Evolutionary conservation across 2,113 vertebrate genomes (phyloP).

Genomic region (Mirounga angustirostris): DNA sequence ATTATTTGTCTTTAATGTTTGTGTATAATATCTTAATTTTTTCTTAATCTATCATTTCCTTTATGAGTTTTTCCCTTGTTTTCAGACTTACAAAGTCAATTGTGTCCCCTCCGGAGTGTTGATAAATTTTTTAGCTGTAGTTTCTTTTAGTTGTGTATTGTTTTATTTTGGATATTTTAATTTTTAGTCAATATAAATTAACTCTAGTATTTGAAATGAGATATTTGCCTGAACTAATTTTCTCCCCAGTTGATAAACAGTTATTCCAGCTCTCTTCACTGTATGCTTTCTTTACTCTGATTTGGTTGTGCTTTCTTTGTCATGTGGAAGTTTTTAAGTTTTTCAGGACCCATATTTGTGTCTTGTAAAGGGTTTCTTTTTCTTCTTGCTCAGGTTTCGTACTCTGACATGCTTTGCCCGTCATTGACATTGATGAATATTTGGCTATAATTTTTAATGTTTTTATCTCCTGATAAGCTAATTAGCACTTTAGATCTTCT

Average conservation of each 20-base stretch:
- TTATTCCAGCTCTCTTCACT: background rate
- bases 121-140: background rate
- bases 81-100: background rate
- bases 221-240: background rate
- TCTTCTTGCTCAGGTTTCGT: background rate
- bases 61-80: background rate
- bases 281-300: background rate
- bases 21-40: background rate
- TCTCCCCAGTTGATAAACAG: background rate
- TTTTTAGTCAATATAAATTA: background rate
- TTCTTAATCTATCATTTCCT: background rate
- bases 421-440: background rate
- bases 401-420: background rate
- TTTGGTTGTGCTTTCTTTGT: background rate
- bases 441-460: background rate
- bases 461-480: background rate
- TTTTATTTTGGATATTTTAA: background rate
- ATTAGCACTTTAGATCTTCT: background rate
- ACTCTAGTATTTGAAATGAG: background rate
- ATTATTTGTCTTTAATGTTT: background rate
- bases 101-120: background rate
- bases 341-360: background rate
- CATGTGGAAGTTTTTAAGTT: background rate
- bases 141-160: background rate
- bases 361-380: background rate